These are phyloP conservation scores for Prenolepis imparis DNA, from an alignment of 2,888 invertebrate species.

Conservation along the genomic window DNA sequence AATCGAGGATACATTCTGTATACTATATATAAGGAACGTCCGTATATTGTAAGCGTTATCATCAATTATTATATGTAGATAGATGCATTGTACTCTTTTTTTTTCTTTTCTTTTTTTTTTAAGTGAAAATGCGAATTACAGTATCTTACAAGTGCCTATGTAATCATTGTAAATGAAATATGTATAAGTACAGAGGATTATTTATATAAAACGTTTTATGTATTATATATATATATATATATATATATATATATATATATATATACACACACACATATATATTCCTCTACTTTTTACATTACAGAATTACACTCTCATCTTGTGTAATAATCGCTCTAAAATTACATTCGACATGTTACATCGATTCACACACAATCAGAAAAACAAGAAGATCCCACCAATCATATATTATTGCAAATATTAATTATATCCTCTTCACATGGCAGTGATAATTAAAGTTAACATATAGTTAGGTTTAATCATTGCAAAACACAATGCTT, in stretches of 20 bases:
- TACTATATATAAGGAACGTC: not conserved
- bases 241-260: conserved; percentile 16
- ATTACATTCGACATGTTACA: conserved; percentile 28
- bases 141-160: conserved; percentile 75
- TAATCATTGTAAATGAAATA: conserved; percentile 69
- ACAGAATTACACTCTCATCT: not conserved
- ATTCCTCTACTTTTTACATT: conserved; percentile 16
- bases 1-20: conserved; percentile 27
- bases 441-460: conserved; percentile 14
- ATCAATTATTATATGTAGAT: conserved; percentile 54
- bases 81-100: conserved; percentile 59
- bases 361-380: conserved; percentile 6
- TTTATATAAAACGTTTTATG: conserved; percentile 63
- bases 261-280: conserved; percentile 13
- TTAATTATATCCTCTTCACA: not conserved
- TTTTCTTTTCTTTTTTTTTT: conserved; percentile 35
- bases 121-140: conserved; percentile 59
- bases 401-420: conserved; percentile 15
- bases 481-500: conserved; percentile 5
- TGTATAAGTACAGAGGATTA: conserved; percentile 71
- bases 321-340: not conserved
- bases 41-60: conserved; percentile 41
- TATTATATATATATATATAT: not conserved
- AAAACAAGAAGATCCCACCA: not conserved
- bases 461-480: conserved; percentile 15